These are phyloP conservation scores for Aphelenchoides fujianensis DNA, from an alignment of 1,140 invertebrate genomes.

Conservation along the genomic window DNA sequence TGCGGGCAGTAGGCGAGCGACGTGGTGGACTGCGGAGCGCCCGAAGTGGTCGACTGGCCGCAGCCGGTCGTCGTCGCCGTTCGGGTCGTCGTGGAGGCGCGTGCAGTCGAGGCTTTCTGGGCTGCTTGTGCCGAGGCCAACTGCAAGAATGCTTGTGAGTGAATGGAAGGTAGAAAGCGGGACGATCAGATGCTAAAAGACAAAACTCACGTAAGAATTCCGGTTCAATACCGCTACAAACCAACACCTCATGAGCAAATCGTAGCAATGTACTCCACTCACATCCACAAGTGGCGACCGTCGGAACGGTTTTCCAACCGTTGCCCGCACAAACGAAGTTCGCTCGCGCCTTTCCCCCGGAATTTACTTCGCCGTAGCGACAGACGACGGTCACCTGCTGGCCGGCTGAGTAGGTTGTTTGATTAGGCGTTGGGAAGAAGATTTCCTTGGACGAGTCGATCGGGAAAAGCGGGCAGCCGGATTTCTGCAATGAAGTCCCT, in stretches of 20 bases:
- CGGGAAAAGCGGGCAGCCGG: neutral
- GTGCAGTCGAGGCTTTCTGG: neutral
- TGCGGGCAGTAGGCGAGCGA: neutral
- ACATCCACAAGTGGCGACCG: conserved; percentile 4
- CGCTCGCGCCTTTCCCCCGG: neutral
- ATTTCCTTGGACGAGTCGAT: neutral
- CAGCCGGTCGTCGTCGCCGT: neutral
- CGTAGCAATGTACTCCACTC: neutral
- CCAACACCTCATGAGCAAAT: neutral
- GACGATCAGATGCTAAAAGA: neutral
- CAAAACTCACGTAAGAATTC: neutral
- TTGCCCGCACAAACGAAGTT: neutral
- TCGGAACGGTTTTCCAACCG: neutral
- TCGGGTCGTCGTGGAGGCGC: neutral
- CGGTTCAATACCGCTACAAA: neutral
- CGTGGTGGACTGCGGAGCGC: neutral
- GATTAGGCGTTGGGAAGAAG: conserved; percentile 13
- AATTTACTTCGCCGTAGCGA: neutral
- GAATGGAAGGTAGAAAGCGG: neutral
- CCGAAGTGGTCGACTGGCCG: neutral
- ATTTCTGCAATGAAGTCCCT: neutral
- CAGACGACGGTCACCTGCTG: conserved; percentile 4
- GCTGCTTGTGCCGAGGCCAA: neutral
- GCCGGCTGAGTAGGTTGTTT: neutral
- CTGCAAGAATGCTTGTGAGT: too few relatives aligned